Base-by-base conservation (phyloP, 1,140 invertebrate genomes). In the Saccostrea glomerata region DNA sequence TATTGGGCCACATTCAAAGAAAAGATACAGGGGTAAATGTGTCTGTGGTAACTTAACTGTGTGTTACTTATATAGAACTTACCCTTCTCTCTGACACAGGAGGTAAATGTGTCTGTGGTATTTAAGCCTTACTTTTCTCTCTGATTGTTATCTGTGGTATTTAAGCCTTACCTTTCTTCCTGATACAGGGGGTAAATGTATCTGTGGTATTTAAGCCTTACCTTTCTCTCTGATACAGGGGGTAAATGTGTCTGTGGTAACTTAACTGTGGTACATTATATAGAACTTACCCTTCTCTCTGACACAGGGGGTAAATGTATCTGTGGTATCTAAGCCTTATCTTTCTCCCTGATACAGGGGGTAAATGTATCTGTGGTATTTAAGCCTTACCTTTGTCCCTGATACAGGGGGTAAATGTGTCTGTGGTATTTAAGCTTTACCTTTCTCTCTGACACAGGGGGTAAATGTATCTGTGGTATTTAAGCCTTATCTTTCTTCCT, bases 281-380 rank as follows among this genome's bases (percentile, higher is more conserved):
- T n/a, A n/a, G n/a, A n/a, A n/a, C n/a, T n/a, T 30, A 89, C 86
- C 84, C 66, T 73, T 36, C 23, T 56, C 30, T 56, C 55, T 54
- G 47, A 86, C 60, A n/a, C n/a, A n/a, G n/a, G n/a, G n/a, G n/a
- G n/a, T n/a, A n/a, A n/a, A n/a, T n/a, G n/a, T n/a, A n/a, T n/a
- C n/a, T n/a, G n/a, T n/a, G n/a, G n/a, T n/a, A n/a, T n/a, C n/a
- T n/a, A n/a, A n/a, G n/a, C n/a, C n/a, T n/a, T 30, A 89, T 84
- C 84, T 82, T 73, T 36, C 23, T 56, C 30, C 40, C 55, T 54
- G 47, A 86, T 70, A 25, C 54, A 86, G 0, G 88, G 86, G 63
- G 96, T 95, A 94, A 98, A 98, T 47, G 96, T 97, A 92, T 98
- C 97, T 55, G 95, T 96, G 63, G 97, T 97, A n/a, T n/a, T n/a